These are phyloP conservation scores for Pandemis cinnamomeana DNA, from an alignment of 2,888 invertebrate genomes.

Conservation along the genomic window DNA sequence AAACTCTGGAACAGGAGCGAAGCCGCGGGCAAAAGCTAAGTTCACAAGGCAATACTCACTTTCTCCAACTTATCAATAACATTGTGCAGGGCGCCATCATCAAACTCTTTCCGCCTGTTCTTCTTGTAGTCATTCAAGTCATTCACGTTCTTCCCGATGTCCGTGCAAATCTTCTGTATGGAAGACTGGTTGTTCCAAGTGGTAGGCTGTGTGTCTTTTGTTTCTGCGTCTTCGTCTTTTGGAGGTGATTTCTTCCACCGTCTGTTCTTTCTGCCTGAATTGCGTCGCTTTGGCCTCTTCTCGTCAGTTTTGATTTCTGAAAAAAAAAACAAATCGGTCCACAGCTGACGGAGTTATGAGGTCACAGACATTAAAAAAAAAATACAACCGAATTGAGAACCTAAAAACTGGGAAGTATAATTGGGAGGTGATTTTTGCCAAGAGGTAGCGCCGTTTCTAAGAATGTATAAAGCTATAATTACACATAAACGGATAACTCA, in stretches of 20 bases:
- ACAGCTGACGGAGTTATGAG: background rate
- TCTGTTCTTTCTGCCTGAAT: conserved; percentile 68
- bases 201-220: conserved; percentile 23
- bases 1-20: no score
- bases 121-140: conserved; percentile 57
- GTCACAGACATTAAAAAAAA: no score
- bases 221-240: conserved; percentile 57
- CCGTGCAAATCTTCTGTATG: conserved; percentile 57
- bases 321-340: conserved; percentile 10
- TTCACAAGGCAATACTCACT: background rate
- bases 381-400: no score
- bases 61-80: conserved; percentile 75
- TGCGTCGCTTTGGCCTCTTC: conserved; percentile 67
- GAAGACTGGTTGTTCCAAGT: conserved; percentile 56
- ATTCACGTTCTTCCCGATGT: conserved; percentile 74
- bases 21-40: no score
- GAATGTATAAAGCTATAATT: no score
- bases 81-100: conserved; percentile 61
- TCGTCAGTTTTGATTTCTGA: conserved; percentile 61
- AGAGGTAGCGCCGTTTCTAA: no score
- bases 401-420: no score
- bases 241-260: conserved; percentile 72
- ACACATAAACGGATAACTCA: no score
- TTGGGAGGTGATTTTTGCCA: no score
- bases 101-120: conserved; percentile 51